Evolutionary conservation across 2,888 invertebrate genomes (phyloP), one percentile per base, ranked within the genome.

Genomic region (Archaeoteleia sp.): DNA sequence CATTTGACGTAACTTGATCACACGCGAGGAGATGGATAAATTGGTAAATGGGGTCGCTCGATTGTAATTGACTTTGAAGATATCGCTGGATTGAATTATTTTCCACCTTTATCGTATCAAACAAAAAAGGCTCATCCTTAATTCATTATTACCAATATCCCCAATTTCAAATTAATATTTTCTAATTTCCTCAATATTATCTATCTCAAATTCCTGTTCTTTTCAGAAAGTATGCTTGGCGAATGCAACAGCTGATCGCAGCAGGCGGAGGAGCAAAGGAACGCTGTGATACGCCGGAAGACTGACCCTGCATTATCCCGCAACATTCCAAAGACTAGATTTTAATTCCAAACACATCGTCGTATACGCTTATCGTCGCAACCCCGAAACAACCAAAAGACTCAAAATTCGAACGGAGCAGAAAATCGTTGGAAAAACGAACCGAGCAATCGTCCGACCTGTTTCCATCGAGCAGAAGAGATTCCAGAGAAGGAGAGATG

Each of bases 401-500:
- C 27, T 5, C 15, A 43, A 35, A 17, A 32, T 30, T 46, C 37
- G 29, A 30, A 9, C 37, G 12, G n/a, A 17, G 30, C 20, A 37
- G 20, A 55, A 29, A 17, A 42, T 40, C 46, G 45, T 42, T 25
- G 8, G 53, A 23, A 40, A 46, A 45, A 30, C 35, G 32, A 49
- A 12, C 10, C 42, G 13, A n/a, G 23, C 30, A 14, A 15, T 5
- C 1, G 15, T 8, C 6, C 14, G 20, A 17, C 35, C 27, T 53
- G 10, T 29, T 13, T n/a, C 20, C 29, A 8, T 13, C 6, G 29
- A 4, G 12, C 35, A 51, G 49, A 70, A 75, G 76, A 29, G 25
- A 58, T 48, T 78, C 80, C 80, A 80, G 80, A 79, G 72, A 73
- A 63, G 66, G 69, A 76, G 78, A 76, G 70, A 83, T 83, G 83